Evolutionary conservation across 2,888 invertebrate species (phyloP).

Genomic region (Iselma pallidipennis): DNA sequence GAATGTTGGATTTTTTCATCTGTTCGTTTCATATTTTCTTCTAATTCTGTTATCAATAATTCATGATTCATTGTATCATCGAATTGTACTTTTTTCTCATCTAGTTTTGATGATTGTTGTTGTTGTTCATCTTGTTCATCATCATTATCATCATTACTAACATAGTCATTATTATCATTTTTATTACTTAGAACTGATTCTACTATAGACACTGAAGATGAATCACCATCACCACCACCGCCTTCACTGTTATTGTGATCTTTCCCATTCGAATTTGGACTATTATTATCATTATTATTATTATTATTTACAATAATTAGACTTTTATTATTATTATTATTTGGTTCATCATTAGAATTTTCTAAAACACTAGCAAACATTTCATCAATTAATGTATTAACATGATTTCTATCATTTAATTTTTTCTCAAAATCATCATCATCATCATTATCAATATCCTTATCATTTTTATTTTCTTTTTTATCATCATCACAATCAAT

Average conservation of each 20-base stretch:
- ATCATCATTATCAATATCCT: slow-evolving; percentile 4
- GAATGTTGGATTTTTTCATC: slow-evolving; percentile 52
- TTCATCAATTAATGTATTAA: slow-evolving; percentile 53
- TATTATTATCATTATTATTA: slow-evolving; percentile 31
- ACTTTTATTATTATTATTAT: slow-evolving; percentile 30
- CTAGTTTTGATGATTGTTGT: neutral
- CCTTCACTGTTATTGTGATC: slow-evolving; percentile 6
- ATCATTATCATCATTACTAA: neutral
- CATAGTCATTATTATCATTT: neutral
- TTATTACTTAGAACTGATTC: neutral
- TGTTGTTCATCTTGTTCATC: too few relatives aligned
- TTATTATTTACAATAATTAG: slow-evolving; percentile 26
- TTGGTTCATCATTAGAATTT: slow-evolving; percentile 36
- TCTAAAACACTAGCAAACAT: slow-evolving; percentile 54
- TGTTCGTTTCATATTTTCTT: slow-evolving; percentile 63
- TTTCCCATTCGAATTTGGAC: slow-evolving; percentile 28
- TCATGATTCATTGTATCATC: slow-evolving; percentile 63
- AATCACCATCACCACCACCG: slow-evolving; percentile 10
- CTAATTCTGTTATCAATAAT: slow-evolving; percentile 69
- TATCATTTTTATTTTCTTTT: slow-evolving; percentile 1
- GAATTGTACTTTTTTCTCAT: slow-evolving; percentile 41
- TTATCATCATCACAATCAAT: slow-evolving; percentile 9
- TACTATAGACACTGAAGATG: neutral
- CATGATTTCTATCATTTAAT: slow-evolving; percentile 50
- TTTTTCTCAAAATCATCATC: slow-evolving; percentile 37